These are phyloP conservation scores for Gambusia yucatana DNA, from an alignment of 2,797 vertebrate genomes.

Conservation along the genomic window DNA sequence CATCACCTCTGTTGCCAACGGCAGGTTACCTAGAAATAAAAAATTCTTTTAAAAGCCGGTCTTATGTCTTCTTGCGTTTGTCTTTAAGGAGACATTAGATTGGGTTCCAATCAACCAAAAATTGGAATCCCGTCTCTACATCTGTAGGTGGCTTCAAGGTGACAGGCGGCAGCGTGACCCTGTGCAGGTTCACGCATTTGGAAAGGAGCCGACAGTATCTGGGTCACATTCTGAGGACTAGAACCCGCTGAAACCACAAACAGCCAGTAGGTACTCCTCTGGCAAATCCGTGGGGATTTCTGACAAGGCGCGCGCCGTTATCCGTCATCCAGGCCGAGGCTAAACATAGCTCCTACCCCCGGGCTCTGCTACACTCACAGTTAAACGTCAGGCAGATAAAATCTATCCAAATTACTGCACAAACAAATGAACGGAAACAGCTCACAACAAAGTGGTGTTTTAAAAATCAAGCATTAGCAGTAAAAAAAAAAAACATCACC, in stretches of 20 bases:
- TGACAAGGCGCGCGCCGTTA: constrained; percentile 5
- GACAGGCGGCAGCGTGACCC: constrained; percentile 30
- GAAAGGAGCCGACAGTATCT: constrained; percentile 17
- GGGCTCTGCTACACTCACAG: neutral
- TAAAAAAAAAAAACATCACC: constrained; percentile 8
- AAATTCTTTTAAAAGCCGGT: neutral
- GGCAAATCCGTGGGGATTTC: neutral
- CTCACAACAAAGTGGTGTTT: constrained; percentile 27
- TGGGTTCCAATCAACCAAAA: neutral
- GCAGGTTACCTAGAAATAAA: neutral
- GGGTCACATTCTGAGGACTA: constrained; percentile 32
- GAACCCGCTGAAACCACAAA: constrained; percentile 13
- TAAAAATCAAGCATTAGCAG: constrained; percentile 29
- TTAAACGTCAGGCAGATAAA: constrained; percentile 48
- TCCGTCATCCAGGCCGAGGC: constrained; percentile 3
- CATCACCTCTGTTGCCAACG: neutral
- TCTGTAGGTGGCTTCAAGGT: constrained; percentile 43
- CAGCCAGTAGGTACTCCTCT: constrained; percentile 1
- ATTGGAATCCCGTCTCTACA: neutral
- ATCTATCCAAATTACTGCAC: constrained; percentile 12
- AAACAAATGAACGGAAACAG: neutral
- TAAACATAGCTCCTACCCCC: constrained; percentile 20
- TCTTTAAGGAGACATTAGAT: neutral
- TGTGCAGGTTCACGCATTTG: constrained; percentile 1
- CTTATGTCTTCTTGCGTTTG: neutral